Conservation (phyloP, 2,888 invertebrate species). For the Eristalis pertinax region DNA sequence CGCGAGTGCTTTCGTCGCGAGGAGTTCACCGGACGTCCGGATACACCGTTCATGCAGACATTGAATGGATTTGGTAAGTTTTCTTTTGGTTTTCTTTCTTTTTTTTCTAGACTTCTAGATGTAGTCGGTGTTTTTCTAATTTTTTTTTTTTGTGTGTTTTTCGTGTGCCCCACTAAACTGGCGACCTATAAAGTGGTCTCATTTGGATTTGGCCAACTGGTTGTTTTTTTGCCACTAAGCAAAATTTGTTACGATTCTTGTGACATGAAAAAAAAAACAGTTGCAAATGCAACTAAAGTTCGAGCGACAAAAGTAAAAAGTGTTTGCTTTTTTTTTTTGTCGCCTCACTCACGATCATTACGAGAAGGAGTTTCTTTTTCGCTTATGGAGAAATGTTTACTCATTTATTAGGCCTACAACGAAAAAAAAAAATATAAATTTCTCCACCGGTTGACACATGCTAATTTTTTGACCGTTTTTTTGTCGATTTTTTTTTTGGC, state of each 20-base stretch:
- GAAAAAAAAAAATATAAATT: conserved; percentile 7
- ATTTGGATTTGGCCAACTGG: not conserved
- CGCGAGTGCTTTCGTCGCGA: conserved; percentile 92
- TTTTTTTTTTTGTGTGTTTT: too few relatives aligned
- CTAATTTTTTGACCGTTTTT: conserved; percentile 26
- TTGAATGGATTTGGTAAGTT: conserved; percentile 94
- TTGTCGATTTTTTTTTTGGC: not conserved
- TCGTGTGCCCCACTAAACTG: conserved; percentile 38
- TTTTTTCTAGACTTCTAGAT: not conserved
- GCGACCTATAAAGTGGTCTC: conserved; percentile 9
- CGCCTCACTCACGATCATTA: not conserved
- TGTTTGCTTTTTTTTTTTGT: not conserved
- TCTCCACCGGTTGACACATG: conserved; percentile 36
- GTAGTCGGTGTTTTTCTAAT: too few relatives aligned
- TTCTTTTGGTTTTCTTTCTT: conserved; percentile 9
- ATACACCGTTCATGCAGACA: conserved; percentile 92
- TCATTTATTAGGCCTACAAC: conserved; percentile 42
- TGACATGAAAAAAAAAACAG: not conserved
- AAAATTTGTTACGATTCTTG: not conserved
- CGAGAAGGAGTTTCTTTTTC: conserved; percentile 30
- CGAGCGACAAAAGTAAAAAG: conserved; percentile 20
- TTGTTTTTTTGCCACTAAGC: not conserved
- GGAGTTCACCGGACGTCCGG: conserved; percentile 94
- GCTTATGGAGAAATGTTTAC: conserved; percentile 42
- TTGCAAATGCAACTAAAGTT: not conserved